Conservation (phyloP, 1,140 invertebrate species). For the Ylistrum balloti region DNA sequence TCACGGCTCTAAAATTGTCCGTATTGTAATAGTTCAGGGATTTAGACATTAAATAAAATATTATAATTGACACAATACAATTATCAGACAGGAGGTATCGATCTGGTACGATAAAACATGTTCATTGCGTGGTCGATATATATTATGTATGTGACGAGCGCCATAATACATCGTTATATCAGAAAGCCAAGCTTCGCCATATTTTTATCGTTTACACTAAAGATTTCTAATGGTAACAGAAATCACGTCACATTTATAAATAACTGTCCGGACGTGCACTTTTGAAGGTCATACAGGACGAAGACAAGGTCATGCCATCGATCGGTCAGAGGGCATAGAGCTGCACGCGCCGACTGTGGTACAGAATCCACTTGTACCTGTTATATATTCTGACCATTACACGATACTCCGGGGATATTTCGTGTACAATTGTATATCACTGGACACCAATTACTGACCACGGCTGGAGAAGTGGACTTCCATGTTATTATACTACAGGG, state of each 20-base stretch:
- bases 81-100: no score
- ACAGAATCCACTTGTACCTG: not conserved
- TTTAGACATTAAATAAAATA: no score
- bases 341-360: not conserved
- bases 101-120: no score
- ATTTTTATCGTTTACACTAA: no score
- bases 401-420: not conserved
- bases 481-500: not conserved
- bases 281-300: not conserved
- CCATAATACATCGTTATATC: no score
- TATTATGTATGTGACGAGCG: no score
- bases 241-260: not conserved
- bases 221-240: not conserved
- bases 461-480: not conserved
- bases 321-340: not conserved
- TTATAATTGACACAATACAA: no score
- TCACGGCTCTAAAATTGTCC: no score
- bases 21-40: no score
- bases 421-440: not conserved
- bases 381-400: not conserved
- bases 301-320: not conserved
- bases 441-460: not conserved
- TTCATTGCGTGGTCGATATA: no score
- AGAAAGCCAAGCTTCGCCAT: no score
- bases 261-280: not conserved